Base-by-base conservation (phyloP, 2,113 vertebrate genomes). In the Rafetus swinhoei region DNA sequence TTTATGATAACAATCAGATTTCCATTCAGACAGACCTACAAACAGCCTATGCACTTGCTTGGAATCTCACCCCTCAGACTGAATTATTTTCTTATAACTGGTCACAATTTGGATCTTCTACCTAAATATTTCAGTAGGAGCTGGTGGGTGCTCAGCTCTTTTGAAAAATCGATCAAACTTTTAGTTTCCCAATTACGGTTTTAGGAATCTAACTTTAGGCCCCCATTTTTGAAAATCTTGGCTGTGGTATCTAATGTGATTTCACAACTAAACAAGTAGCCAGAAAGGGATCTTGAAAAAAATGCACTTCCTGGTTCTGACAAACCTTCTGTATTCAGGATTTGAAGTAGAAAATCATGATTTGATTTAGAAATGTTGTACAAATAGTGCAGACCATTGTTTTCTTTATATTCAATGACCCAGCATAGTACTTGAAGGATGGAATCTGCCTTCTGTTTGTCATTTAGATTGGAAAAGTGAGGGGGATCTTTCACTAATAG, bases 361-460 rank as follows among this genome's bases (percentile, higher is more conserved):
- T 74, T 74, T 74, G 27, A 11, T 76, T 76, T 24, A 80, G 79
- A 62, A 92, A 56, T n/a, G 6, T 6, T 65, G 60, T 52, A 32
- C n/a, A 76, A 55, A 5, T 56, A 62, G 24, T 22, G 10, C 56
- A 21, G 60, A n/a, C 15, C 77, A 3, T 81, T 74, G 55, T 85
- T 88, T 82, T 59, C 82, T 50, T 87, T 77, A 87, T 12, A 50
- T 85, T 82, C 53, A 84, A 52, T 82, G 59, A 32, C 32, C 27
- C 24, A 72, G 9, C 45, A 32, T 16, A 74, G 35, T 88, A 88
- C 74, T 77, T 69, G 60, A 94, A 93, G 52, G 54, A 65, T 16
- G 56, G 52, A n/a, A 15, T 60, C 18, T 92, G 32, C 50, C 85
- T 88, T 88, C 82, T 90, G 39, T 90, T 86, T 95, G 82, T 65